Percentiles rank a stretch among this genome's conserved stretches.
These are phyloP conservation scores for Coreoperca whiteheadi DNA, from an alignment of 2,113 vertebrate genomes.

Conservation along the genomic window DNA sequence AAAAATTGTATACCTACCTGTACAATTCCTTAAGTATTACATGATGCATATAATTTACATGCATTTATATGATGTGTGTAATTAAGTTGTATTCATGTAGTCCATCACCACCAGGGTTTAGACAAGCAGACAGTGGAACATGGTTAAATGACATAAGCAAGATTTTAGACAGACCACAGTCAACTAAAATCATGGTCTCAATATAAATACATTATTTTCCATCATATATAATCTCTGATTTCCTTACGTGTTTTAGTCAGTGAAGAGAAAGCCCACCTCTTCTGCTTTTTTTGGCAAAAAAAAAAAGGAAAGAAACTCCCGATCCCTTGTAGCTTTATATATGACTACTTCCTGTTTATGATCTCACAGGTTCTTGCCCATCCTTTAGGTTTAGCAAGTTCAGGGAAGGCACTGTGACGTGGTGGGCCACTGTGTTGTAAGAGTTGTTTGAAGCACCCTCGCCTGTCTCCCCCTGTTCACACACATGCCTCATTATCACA, in stretches of 20 bases:
- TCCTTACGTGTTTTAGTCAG: neutral
- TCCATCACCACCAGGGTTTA: too few relatives aligned
- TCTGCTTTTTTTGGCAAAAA: neutral
- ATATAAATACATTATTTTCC: too few relatives aligned
- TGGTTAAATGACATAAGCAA: neutral
- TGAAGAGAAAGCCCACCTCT: neutral
- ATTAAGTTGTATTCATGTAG: too few relatives aligned
- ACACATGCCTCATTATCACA: slow-evolving; percentile 62
- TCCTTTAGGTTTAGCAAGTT: neutral
- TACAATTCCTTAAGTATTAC: neutral
- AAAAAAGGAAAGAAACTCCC: neutral
- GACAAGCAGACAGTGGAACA: neutral
- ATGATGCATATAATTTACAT: too few relatives aligned
- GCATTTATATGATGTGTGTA: too few relatives aligned
- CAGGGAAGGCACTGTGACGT: neutral
- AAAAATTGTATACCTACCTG: neutral
- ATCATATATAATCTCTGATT: neutral
- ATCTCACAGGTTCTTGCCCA: neutral
- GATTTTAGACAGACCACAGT: neutral
- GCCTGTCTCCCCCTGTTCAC: slow-evolving; percentile 19
- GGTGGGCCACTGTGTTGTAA: slow-evolving; percentile 3
- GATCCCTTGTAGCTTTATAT: neutral
- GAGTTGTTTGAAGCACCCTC: slow-evolving; percentile 22
- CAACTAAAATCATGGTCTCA: neutral
- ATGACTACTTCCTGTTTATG: slow-evolving; percentile 3